Evolutionary conservation across 2,113 vertebrate species (phyloP).

Genomic region (Lontra canadensis): DNA sequence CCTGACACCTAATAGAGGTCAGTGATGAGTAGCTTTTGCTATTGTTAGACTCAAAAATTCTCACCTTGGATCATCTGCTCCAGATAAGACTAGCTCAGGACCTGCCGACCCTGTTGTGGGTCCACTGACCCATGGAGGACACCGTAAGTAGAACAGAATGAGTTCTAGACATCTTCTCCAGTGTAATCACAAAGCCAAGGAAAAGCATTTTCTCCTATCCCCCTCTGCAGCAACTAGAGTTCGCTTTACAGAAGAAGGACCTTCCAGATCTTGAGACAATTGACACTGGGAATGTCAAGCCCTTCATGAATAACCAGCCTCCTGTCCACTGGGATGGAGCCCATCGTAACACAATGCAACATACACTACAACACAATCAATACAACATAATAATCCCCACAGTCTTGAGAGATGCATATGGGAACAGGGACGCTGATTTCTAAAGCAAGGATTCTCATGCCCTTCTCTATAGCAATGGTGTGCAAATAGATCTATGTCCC

Average conservation of each 20-base stretch:
- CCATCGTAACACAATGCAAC: no score
- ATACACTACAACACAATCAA: fast-evolving
- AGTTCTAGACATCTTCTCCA: neutral
- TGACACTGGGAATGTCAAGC: neutral
- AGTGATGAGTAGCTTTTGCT: neutral
- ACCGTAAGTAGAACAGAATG: neutral
- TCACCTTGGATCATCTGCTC: neutral
- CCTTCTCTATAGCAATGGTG: fast-evolving
- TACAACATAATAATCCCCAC: neutral
- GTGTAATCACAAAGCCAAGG: neutral
- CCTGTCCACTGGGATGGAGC: neutral
- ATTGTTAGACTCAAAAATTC: neutral
- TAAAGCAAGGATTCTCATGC: fast-evolving
- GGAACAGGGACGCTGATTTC: neutral
- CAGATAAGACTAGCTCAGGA: neutral
- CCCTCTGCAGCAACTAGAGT: neutral
- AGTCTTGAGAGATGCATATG: neutral
- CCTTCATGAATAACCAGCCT: neutral
- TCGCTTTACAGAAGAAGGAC: neutral
- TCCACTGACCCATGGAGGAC: neutral
- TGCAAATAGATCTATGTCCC: neutral
- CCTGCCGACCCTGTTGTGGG: neutral
- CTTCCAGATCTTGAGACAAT: neutral
- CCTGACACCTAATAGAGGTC: neutral
- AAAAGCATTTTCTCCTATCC: neutral